These are phyloP conservation scores for Acrobasis repandana DNA, from an alignment of 2,888 invertebrate genomes.

Conservation along the genomic window DNA sequence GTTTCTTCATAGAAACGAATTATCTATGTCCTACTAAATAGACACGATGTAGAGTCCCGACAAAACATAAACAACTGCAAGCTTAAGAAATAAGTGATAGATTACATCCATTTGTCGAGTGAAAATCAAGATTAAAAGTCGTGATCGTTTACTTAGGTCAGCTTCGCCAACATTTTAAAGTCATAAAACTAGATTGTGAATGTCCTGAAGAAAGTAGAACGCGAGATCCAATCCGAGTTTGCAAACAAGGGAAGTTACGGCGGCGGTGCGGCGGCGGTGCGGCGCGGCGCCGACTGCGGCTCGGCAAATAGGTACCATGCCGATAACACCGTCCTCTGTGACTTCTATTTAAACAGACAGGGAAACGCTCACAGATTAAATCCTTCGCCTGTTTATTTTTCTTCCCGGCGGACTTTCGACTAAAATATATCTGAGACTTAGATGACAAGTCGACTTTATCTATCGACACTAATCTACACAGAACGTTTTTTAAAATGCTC, in stretches of 20 bases:
- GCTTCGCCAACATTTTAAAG: conserved; percentile 71
- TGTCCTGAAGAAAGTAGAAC: conserved; percentile 76
- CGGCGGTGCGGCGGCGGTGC: conserved; percentile 49
- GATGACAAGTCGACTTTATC: conserved; percentile 70
- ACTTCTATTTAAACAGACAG: conserved; percentile 78
- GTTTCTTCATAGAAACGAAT: conserved; percentile 49
- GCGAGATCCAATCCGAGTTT: conserved; percentile 80
- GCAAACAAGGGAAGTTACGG: conserved; percentile 81
- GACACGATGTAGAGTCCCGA: conserved; percentile 31
- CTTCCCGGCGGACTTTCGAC: conserved; percentile 56
- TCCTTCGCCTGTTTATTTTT: conserved; percentile 73
- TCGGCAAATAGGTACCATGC: conserved; percentile 71
- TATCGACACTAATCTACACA: conserved; percentile 65
- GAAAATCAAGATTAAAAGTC: conserved; percentile 48
- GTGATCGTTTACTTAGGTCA: conserved; percentile 57
- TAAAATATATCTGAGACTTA: conserved; percentile 62
- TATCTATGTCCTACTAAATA: conserved; percentile 33
- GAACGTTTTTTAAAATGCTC: conserved; percentile 65
- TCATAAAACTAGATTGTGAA: conserved; percentile 79
- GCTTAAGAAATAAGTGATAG: conserved; percentile 33
- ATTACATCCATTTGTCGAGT: conserved; percentile 41
- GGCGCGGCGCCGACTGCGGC: conserved; percentile 54
- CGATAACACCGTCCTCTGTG: conserved; percentile 76
- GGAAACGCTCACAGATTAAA: conserved; percentile 77
- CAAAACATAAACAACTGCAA: conserved; percentile 35